Evolutionary conservation across 2,888 invertebrate species (phyloP), one percentile per base, ranked within the genome.

Genomic region (Allophyes oxyacanthae): DNA sequence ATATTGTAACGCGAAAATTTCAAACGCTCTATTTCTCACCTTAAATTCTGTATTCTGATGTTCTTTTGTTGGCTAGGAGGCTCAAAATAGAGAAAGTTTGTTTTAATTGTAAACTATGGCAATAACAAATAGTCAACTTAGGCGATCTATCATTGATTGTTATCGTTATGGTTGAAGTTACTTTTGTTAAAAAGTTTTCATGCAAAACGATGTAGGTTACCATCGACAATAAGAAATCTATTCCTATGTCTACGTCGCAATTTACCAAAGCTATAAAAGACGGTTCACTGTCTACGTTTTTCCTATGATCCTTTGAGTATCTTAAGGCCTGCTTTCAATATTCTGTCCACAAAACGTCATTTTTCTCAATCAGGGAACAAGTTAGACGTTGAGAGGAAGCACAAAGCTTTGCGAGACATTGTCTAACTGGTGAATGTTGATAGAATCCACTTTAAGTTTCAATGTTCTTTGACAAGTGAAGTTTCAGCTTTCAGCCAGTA

Each of bases 391-490:
- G 14, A 11, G 10, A 43, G n/a, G 20, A 34, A 28, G 14, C 14
- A 44, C 55, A 74, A 70, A 54, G 64, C 46, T 56, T 63, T 59
- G 56, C n/a, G 55, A 32, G 11, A 48, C 41, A 41, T 41, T 55
- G 52, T 64, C 41, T 51, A 56, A 44, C 28, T 13, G 51, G 40
- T 46, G 15, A 51, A 65, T 46, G 53, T 51, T 73, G 72, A 75
- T 74, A 64, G 44, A 49, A 61, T 50, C 56, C 66, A 60, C 57
- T 65, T 71, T 56, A 67, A 72, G 72, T 64, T 64, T 54, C 45
- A 14, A 8, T 32, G 36, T 33, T 42, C 40, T 60, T 13, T 49
- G 59, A 53, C 52, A 63, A 43, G 25, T 55, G 26, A 75, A 65
- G 59, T 64, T 75, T 68, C 50, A 62, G 50, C 28, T 34, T 49